A percentile compares a stretch with the other conserved stretches of the same genome.
Conservation (phyloP, 2,888 invertebrate species). For the Drosophila formosana region DNA sequence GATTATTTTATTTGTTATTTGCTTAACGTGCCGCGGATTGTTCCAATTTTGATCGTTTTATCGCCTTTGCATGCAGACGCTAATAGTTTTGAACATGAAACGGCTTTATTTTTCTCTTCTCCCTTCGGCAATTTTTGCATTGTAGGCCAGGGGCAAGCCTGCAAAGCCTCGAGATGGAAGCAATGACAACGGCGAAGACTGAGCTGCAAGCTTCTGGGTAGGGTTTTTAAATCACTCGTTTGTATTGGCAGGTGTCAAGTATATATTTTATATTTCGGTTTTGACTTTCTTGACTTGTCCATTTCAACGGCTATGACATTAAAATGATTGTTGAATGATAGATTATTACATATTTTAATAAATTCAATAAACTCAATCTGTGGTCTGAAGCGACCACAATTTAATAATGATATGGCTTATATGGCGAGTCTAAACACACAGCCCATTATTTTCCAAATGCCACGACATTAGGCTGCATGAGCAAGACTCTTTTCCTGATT, state of each 20-base stretch:
- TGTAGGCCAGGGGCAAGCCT: slow-evolving; percentile 72
- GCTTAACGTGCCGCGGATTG: slow-evolving; percentile 57
- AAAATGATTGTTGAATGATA: slow-evolving; percentile 24
- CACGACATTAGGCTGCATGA: too few species aligned
- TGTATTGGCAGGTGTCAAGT: slow-evolving; percentile 49
- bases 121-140: slow-evolving; percentile 15
- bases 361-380: too few species aligned
- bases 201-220: slow-evolving; percentile 30
- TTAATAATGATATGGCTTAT: too few species aligned
- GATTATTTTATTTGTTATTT: slow-evolving; percentile 50
- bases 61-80: slow-evolving; percentile 66
- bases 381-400: too few species aligned
- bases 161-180: slow-evolving; percentile 8
- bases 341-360: too few species aligned
- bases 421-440: too few species aligned
- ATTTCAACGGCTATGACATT: slow-evolving; percentile 54
- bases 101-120: slow-evolving; percentile 12
- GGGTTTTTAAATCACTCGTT: slow-evolving; percentile 21
- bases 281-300: slow-evolving; percentile 53
- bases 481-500: too few species aligned
- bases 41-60: slow-evolving; percentile 78
- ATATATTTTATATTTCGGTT: slow-evolving; percentile 24
- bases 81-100: slow-evolving; percentile 75
- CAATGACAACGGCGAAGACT: background rate
- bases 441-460: too few species aligned